Percentiles rank a stretch among this genome's conserved stretches.
Conservation (phyloP, 2,113 vertebrate genomes). For the Acrocephalus kingi region DNA sequence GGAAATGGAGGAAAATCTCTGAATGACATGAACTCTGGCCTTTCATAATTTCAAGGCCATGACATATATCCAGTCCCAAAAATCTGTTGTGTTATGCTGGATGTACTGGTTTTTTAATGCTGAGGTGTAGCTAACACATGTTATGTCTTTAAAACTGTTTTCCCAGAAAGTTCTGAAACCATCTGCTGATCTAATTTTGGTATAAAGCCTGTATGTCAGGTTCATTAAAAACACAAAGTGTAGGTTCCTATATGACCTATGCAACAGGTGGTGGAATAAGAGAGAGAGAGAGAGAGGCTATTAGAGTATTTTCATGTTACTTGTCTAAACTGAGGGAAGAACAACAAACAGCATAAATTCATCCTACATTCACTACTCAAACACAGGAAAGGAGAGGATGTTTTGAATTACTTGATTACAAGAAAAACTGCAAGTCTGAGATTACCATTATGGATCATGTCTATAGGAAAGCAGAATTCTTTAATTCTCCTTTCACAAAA, state of each 20-base stretch:
- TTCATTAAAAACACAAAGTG: background rate
- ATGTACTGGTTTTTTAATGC: background rate
- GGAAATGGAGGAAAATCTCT: background rate
- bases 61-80: background rate
- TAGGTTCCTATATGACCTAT: background rate
- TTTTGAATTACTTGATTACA: background rate
- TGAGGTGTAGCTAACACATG: background rate
- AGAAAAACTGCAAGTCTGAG: background rate
- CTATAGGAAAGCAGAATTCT: background rate
- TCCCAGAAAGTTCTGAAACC: background rate
- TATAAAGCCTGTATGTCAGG: background rate
- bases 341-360: background rate
- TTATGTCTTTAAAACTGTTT: background rate
- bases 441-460: background rate
- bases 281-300: background rate
- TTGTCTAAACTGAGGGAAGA: background rate
- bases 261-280: background rate
- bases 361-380: background rate
- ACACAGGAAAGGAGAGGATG: background rate
- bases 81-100: background rate
- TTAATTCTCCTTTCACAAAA: background rate
- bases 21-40: background rate
- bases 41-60: background rate
- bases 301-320: background rate
- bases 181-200: background rate